These are phyloP conservation scores for Sphyrna mokarran DNA, from an alignment of 2,113 vertebrate species.

Conservation along the genomic window DNA sequence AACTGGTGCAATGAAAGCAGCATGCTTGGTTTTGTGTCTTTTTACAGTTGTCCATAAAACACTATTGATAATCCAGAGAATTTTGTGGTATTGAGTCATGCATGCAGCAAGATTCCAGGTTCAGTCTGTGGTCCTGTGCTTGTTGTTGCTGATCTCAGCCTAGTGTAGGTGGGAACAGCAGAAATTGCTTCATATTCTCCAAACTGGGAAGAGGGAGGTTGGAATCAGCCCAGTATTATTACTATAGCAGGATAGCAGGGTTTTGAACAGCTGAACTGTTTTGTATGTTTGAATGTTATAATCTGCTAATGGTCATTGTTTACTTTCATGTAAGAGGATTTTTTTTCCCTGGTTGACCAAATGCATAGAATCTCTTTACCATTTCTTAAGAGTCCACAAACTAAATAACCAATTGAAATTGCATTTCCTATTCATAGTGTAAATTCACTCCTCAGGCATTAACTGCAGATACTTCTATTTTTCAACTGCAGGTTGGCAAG, in stretches of 20 bases:
- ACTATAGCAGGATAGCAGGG: background rate
- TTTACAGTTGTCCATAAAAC: background rate
- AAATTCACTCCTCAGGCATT: background rate
- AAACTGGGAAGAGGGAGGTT: background rate
- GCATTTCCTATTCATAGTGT: background rate
- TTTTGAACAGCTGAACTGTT: background rate
- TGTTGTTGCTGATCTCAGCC: background rate
- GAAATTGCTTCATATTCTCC: background rate
- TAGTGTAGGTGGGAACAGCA: background rate
- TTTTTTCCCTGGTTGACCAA: background rate
- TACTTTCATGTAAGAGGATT: background rate
- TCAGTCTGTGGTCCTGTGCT: background rate
- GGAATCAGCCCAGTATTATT: background rate
- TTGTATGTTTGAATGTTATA: background rate
- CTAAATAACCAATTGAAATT: background rate
- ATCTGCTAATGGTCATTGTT: background rate
- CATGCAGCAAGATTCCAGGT: background rate
- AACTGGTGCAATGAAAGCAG: background rate
- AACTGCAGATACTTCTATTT: background rate
- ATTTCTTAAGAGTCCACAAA: background rate
- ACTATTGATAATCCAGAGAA: background rate
- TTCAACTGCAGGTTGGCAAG: background rate
- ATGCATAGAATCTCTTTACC: background rate
- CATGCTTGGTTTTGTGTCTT: background rate
- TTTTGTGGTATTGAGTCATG: background rate